Evolutionary conservation across 53 echinoderm and acorn worm genomes (phyloP).

Genomic region (Astropecten irregularis): DNA sequence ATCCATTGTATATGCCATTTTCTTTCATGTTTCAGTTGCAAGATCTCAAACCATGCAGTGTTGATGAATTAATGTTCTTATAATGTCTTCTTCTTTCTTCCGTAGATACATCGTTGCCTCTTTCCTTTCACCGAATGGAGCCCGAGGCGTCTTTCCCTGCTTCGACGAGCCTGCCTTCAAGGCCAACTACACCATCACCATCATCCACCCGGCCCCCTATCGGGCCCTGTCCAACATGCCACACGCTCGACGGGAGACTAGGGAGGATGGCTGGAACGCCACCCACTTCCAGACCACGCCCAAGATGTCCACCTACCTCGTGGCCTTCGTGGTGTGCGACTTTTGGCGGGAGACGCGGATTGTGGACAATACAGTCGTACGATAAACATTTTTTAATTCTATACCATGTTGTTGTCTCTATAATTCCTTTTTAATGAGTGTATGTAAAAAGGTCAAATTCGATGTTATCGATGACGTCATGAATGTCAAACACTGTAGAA

Average conservation of each 20-base stretch:
- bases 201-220: slow-evolving; percentile 72
- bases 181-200: slow-evolving; percentile 84
- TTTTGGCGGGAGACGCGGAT: slow-evolving; percentile 52
- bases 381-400: too few species aligned
- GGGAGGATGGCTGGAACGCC: slow-evolving; percentile 46
- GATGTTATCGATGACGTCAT: too few species aligned
- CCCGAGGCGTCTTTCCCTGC: slow-evolving; percentile 84
- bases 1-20: too few species aligned
- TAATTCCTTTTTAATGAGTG: too few species aligned
- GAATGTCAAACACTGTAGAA: too few species aligned
- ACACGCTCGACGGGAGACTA: background rate
- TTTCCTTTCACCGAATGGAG: slow-evolving; percentile 80
- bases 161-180: slow-evolving; percentile 93
- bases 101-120: slow-evolving; percentile 80
- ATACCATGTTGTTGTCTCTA: too few species aligned
- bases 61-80: too few species aligned
- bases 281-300: slow-evolving; percentile 84
- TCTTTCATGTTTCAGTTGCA: too few species aligned
- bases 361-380: slow-evolving; percentile 30
- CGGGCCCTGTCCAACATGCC: slow-evolving; percentile 94
- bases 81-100: too few species aligned
- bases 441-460: too few species aligned
- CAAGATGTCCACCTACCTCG: slow-evolving; percentile 88
- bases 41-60: too few species aligned
- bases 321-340: slow-evolving; percentile 85